Evolutionary conservation across 2,797 vertebrate genomes (phyloP).

Genomic region (Hylomyscus alleni): DNA sequence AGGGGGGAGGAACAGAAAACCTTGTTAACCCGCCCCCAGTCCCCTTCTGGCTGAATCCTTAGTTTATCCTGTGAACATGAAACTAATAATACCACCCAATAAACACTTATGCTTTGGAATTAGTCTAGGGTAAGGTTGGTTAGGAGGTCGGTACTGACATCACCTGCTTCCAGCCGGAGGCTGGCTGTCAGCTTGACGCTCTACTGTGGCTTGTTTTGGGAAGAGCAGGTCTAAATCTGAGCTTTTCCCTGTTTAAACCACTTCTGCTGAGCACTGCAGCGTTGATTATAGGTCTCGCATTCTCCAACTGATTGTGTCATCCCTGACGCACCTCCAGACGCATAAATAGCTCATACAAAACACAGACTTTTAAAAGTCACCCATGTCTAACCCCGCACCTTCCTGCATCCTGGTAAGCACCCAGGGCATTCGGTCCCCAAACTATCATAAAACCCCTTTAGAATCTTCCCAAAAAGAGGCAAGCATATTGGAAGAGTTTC

Average conservation of each 20-base stretch:
- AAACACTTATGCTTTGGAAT: constrained; percentile 43
- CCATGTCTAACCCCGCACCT: constrained; percentile 50
- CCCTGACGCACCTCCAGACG: constrained; percentile 78
- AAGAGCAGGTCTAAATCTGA: constrained; percentile 61
- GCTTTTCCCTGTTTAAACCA: constrained; percentile 4
- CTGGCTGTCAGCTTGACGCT: constrained; percentile 50
- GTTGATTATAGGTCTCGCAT: constrained; percentile 79
- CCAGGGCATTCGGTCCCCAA: not conserved
- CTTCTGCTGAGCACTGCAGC: constrained; percentile 62
- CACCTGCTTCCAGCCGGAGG: constrained; percentile 45
- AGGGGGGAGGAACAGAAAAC: constrained; percentile 51
- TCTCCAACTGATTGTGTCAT: constrained; percentile 63
- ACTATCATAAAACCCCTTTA: not conserved
- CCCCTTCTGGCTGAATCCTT: constrained; percentile 39
- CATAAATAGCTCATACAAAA: constrained; percentile 75
- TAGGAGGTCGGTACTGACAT: constrained; percentile 55
- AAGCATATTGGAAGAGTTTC: not conserved
- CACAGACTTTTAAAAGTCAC: constrained; percentile 55
- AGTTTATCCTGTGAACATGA: constrained; percentile 42
- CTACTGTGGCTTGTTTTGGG: constrained; percentile 67
- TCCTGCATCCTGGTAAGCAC: not conserved
- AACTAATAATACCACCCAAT: constrained; percentile 64
- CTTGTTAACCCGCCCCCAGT: constrained; percentile 32
- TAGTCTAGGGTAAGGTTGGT: constrained; percentile 29
- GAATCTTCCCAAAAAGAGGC: constrained; percentile 57